A percentile compares a stretch with the other conserved stretches of the same genome.
These are phyloP conservation scores for Agonopterix arenella DNA, from an alignment of 2,888 invertebrate species.

Conservation along the genomic window DNA sequence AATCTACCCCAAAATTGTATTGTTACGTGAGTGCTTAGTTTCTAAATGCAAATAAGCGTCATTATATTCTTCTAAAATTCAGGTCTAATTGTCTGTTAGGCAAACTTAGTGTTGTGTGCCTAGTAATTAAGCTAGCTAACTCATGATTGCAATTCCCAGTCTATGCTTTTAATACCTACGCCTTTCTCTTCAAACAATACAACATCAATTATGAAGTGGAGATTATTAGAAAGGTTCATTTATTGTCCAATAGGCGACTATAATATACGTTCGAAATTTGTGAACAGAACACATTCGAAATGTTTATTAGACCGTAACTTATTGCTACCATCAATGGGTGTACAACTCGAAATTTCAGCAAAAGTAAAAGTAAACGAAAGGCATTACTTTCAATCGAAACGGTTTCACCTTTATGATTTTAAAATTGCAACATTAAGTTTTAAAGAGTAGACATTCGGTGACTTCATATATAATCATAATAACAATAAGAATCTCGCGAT, in stretches of 20 bases:
- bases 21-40: slow-evolving; percentile 11
- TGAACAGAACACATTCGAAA: slow-evolving; percentile 3
- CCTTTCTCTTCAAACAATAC: slow-evolving; percentile 58
- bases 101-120: slow-evolving; percentile 21
- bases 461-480: too few relatives aligned
- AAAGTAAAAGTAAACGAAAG: slow-evolving; percentile 31
- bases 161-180: slow-evolving; percentile 25
- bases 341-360: slow-evolving; percentile 17
- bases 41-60: slow-evolving; percentile 20
- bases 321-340: slow-evolving; percentile 4
- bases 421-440: not conserved
- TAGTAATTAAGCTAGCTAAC: slow-evolving; percentile 31
- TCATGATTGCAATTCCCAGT: slow-evolving; percentile 24
- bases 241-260: slow-evolving; percentile 11
- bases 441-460: too few relatives aligned
- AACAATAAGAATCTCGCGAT: too few relatives aligned
- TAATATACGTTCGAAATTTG: not conserved
- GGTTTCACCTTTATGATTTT: slow-evolving; percentile 17
- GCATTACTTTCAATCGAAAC: slow-evolving; percentile 21
- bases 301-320: slow-evolving; percentile 9
- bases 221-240: slow-evolving; percentile 40
- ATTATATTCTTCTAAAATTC: slow-evolving; percentile 14
- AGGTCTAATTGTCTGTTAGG: slow-evolving; percentile 25
- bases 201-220: slow-evolving; percentile 27
- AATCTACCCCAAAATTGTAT: not conserved